Evolutionary conservation across 1,140 invertebrate genomes (phyloP).

Genomic region (Platyscapa corneri): DNA sequence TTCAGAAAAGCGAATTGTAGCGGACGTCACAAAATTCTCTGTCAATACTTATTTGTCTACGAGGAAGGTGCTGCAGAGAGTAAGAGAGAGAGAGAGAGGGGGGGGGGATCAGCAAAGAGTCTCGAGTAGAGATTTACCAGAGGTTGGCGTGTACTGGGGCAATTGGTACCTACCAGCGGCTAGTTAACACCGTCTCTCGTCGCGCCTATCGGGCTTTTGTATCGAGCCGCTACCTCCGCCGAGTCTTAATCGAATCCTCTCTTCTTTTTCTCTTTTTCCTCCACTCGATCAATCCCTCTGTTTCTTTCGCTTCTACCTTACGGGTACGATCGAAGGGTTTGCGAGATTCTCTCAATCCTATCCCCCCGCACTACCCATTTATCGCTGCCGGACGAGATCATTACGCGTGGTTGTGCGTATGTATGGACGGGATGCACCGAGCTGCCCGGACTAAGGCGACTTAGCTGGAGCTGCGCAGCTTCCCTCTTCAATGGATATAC

Average conservation of each 20-base stretch:
- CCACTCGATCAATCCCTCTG: neutral
- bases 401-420: neutral
- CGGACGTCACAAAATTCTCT: neutral
- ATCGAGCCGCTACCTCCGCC: neutral
- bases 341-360: neutral
- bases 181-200: conserved; percentile 27
- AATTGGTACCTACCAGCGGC: conserved; percentile 26
- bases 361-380: neutral
- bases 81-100: neutral
- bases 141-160: conserved; percentile 25
- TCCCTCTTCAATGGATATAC: conserved; percentile 31
- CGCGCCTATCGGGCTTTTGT: conserved; percentile 34
- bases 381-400: neutral
- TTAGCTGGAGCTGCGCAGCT: neutral
- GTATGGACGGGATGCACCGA: neutral
- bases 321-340: neutral
- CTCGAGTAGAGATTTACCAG: neutral
- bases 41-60: neutral
- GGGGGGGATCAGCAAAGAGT: too few relatives aligned
- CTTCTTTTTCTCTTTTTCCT: neutral
- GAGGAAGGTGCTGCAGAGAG: neutral
- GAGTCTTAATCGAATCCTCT: neutral
- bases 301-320: neutral
- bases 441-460: neutral
- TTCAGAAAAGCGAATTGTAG: neutral